Evolutionary conservation across 2,113 vertebrate species (phyloP), one percentile per base, ranked within the genome.

Genomic region (Columba livia): DNA sequence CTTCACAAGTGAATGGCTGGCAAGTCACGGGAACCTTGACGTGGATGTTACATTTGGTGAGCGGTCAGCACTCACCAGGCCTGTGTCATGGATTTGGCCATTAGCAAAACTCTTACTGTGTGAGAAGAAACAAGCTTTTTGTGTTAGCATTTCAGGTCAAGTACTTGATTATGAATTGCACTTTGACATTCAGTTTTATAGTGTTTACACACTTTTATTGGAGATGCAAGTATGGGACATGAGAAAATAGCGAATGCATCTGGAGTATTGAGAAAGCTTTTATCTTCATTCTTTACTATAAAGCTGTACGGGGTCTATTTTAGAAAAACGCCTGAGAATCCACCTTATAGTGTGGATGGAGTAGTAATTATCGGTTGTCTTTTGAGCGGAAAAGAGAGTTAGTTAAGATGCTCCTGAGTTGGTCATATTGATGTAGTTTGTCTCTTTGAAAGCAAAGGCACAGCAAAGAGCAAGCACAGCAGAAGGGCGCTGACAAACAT

Each of bases 61-160:
- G 57, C 40, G 32, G 64, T 5, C 0, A 2, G 20, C 29, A 34
- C 42, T 64, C 10, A 9, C 29, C 15, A 1, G 13, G 14, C 21
- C 32, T 51, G 34, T 51, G 36, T 15, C 25, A 3, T 18, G 51
- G 29, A 7, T 77, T 77, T 40, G 15, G 38, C 42, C 36, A 20
- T 28, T 15, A n/a, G 48, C 2, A 3, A n/a, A 70, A 44, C 38
- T 70, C 29, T 15, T 28, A 4, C 71, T 89, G 58, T 24, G 42
- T 69, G 31, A 13, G 44, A 65, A 70, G 51, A 32, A 24, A 15
- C 16, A 53, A 65, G 28, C 40, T 77, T 85, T 38, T 38, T 48
- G 54, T 16, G 84, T 48, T 42, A 47, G 47, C 1, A 0, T 42
- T 70, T 61, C 40, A 32, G 47, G 25, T 24, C 34, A 44, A 44